Percentiles rank a stretch among this genome's conserved stretches.
These are phyloP conservation scores for Diadema setosum DNA, from an alignment of 35 echinoderm and acorn worm species.

Conservation along the genomic window DNA sequence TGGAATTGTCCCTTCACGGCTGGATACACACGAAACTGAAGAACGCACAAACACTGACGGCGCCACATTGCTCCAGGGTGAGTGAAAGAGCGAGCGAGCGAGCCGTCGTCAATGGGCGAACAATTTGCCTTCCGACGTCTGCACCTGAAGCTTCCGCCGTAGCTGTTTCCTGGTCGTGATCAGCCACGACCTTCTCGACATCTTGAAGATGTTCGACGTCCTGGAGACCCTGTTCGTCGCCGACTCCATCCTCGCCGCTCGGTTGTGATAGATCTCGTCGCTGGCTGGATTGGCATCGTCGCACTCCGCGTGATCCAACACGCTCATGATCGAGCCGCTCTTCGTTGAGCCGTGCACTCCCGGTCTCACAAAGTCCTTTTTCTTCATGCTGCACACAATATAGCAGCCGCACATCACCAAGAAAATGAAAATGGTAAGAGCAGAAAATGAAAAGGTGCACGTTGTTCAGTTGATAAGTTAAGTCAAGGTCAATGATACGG, in stretches of 20 bases:
- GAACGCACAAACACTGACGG: too few species aligned
- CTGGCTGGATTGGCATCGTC: background rate
- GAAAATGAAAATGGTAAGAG: background rate
- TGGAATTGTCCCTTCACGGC: too few species aligned
- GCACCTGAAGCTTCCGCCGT: background rate
- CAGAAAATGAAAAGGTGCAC: too few species aligned
- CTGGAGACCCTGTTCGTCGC: background rate
- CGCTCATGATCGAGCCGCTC: background rate
- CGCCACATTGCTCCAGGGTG: too few species aligned
- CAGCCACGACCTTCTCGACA: slow-evolving; percentile 10
- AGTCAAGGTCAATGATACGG: too few species aligned
- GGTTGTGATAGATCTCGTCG: slow-evolving; percentile 1
- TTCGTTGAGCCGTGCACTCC: background rate
- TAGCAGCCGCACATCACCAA: background rate
- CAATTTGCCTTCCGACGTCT: slow-evolving; percentile 3
- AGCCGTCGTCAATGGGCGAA: background rate
- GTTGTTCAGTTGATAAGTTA: too few species aligned
- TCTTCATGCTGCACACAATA: background rate
- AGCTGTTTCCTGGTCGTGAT: background rate
- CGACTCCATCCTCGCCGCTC: background rate
- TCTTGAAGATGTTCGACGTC: slow-evolving; percentile 9
- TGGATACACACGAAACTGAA: too few species aligned
- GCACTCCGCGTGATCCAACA: background rate
- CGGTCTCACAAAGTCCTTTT: background rate
- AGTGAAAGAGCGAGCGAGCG: too few species aligned